Evolutionary conservation across 1,140 invertebrate species (phyloP), one percentile per base, ranked within the genome.

Genomic region (Zaprionus nigranus): DNA sequence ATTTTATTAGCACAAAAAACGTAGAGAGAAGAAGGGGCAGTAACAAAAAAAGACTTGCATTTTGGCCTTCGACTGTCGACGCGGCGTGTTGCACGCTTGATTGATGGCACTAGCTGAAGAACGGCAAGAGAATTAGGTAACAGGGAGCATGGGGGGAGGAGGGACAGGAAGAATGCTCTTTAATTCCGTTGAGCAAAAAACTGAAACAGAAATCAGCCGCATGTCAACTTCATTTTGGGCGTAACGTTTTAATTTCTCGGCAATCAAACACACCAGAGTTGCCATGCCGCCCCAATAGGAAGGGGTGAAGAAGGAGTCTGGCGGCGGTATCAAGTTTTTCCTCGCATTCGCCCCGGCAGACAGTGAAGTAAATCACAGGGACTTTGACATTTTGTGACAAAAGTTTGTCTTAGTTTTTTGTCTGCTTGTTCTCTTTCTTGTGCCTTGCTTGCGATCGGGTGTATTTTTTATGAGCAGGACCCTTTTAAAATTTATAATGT

Each of bases 191-290:
- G 68, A 66, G 76, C 80, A 75, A 84, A 76, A 65, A 38, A 40
- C 5, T 51, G 17, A 57, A 38, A 51, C 24, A 59, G n/a, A 83
- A 68, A 13, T 61, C 54, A 76, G 57, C 67, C 75, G 66, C 75
- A 90, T 88, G 85, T 88, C 85, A 90, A 90, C 65, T 79, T 90
- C 75, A 72, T 75, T 88, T 90, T 82, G 69, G 90, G 86, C 85
- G 85, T 90, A 90, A 90, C 85, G 85, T 90, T 90, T 90, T 90
- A 90, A 90, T 90, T 90, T 90, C 85, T 79, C 70, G 86, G 85
- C 85, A 90, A 90, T 90, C 85, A 90, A 90, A 90, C 75, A 65
- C 36, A 49, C 78, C 84, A 83, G 17, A 80, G 26, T 69, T 75
- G 58, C 24, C 49, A 17, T 20, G 36, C 63, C n/a, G 2, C 1